Evolutionary conservation across 2,888 invertebrate genomes (phyloP).

Genomic region (Ariolimax columbianus): DNA sequence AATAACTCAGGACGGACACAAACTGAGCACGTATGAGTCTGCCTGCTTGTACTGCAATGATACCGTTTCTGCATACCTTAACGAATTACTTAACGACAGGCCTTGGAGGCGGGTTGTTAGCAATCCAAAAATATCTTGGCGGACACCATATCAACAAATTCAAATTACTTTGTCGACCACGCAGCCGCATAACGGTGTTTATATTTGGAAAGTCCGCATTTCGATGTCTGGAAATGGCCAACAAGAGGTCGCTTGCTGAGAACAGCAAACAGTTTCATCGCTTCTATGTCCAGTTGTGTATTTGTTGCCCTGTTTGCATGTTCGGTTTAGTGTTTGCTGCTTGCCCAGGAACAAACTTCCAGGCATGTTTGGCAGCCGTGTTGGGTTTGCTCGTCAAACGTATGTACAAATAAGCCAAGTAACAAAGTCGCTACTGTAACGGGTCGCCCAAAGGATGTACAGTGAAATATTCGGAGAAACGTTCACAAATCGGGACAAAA

Average conservation of each 20-base stretch:
- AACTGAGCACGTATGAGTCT: too few relatives aligned
- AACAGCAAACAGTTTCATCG: conserved; percentile 2
- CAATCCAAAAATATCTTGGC: too few relatives aligned
- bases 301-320: conserved; percentile 25
- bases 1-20: too few relatives aligned
- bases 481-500: background rate
- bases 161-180: background rate
- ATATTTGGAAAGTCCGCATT: background rate
- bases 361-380: conserved; percentile 24
- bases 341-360: conserved; percentile 34
- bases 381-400: conserved; percentile 29
- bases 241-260: background rate
- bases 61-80: too few relatives aligned
- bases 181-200: background rate
- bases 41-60: too few relatives aligned
- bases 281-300: conserved; percentile 11
- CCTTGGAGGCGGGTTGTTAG: too few relatives aligned
- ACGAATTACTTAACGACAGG: too few relatives aligned
- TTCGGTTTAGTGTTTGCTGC: conserved; percentile 35
- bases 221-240: background rate
- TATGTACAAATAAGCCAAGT: conserved; percentile 7
- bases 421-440: conserved; percentile 25
- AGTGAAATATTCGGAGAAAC: too few relatives aligned
- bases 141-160: background rate
- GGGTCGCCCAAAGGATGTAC: background rate